A percentile compares a stretch with the other conserved stretches of the same genome.
These are phyloP conservation scores for Chrysochloris asiatica DNA, from an alignment of 2,113 vertebrate species.

Conservation along the genomic window DNA sequence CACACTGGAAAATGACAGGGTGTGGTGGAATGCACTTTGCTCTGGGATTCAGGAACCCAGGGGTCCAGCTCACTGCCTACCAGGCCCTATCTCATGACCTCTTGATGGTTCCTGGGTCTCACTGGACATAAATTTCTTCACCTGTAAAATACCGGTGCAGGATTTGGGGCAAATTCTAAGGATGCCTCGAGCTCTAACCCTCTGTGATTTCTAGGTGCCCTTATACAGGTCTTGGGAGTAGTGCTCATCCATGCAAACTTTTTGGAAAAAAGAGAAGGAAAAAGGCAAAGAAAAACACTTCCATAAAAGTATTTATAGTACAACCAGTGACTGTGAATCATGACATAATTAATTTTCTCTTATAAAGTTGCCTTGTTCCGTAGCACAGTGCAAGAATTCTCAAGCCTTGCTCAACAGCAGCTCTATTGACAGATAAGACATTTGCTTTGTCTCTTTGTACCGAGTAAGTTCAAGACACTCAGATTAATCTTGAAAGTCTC, in stretches of 20 bases:
- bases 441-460: background rate
- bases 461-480: background rate
- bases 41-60: background rate
- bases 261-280: conserved; percentile 77
- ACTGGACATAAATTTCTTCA: background rate
- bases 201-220: background rate
- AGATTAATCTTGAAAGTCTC: background rate
- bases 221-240: conserved; percentile 53
- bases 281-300: conserved; percentile 83
- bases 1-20: conserved; percentile 65
- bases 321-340: conserved; percentile 83
- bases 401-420: background rate
- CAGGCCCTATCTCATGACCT: background rate
- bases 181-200: background rate
- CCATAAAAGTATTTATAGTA: conserved; percentile 85
- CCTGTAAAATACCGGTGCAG: background rate
- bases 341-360: conserved; percentile 80
- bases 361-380: conserved; percentile 79
- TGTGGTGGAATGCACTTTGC: conserved; percentile 30
- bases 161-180: background rate
- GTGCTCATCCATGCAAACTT: conserved; percentile 56
- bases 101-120: background rate
- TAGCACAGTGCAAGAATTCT: background rate
- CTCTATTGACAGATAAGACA: background rate
- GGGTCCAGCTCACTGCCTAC: background rate